phyloP scores from a whole-genome alignment of 2,888 invertebrate genomes.

The Pantelozetes paolii region DNA sequence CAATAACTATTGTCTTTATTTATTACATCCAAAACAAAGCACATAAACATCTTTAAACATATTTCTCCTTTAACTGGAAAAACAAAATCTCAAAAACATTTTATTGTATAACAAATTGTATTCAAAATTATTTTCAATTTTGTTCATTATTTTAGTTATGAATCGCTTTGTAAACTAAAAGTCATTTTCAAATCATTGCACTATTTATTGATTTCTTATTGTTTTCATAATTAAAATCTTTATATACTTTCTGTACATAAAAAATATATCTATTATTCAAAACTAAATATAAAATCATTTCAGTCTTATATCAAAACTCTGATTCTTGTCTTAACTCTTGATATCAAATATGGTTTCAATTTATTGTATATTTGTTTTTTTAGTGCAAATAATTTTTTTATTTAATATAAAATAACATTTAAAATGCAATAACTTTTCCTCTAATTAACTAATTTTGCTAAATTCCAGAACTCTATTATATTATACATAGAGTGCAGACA shows the following conservation, averaged over 20 bases:
- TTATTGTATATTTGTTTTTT: neutral
- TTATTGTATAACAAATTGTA: neutral
- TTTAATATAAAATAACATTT: neutral
- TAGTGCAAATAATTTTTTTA: neutral
- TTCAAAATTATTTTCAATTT: neutral
- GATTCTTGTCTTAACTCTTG: neutral
- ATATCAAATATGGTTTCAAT: neutral
- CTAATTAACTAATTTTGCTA: neutral
- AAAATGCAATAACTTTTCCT: neutral
- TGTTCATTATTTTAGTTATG: neutral
- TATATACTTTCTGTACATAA: neutral
- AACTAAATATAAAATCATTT: neutral
- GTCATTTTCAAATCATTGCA: conserved; percentile 16
- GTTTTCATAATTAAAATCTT: neutral
- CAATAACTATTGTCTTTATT: neutral
- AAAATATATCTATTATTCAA: neutral
- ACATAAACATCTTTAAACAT: neutral
- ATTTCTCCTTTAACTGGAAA: neutral
- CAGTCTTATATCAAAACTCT: neutral
- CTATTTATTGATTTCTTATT: conserved; percentile 17
- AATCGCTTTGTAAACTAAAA: neutral
- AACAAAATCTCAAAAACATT: neutral
- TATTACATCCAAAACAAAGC: neutral
- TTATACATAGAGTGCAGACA: neutral
- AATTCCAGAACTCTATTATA: neutral